phyloP scores from a whole-genome alignment of 2,888 invertebrate species.

The Hanleya hanleyi region DNA sequence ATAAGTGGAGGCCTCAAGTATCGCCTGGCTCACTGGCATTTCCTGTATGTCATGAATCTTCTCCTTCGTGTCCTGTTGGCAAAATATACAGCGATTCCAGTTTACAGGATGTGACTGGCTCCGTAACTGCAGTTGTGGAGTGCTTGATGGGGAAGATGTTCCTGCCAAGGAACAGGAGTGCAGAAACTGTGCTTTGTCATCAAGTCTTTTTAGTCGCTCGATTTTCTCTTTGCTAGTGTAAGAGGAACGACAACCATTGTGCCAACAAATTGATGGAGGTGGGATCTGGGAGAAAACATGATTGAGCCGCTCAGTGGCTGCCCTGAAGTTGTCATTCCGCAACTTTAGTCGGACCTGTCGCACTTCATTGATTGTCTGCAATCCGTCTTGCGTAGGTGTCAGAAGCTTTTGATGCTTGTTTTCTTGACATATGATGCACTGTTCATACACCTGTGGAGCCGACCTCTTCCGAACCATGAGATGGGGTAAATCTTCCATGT shows the following conservation, averaged over 20 bases:
- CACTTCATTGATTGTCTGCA: neutral
- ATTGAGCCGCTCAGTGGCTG: neutral
- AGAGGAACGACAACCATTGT: neutral
- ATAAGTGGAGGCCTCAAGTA: neutral
- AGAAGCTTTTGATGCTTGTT: too few relatives aligned
- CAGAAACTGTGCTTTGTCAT: neutral
- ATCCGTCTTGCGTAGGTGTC: too few relatives aligned
- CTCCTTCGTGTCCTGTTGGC: neutral
- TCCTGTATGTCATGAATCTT: neutral
- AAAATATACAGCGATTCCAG: neutral
- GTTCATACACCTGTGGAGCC: too few relatives aligned
- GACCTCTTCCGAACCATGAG: too few relatives aligned
- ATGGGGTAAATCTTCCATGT: too few relatives aligned
- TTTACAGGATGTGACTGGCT: neutral
- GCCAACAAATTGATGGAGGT: neutral
- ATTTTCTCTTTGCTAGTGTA: neutral
- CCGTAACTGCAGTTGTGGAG: neutral
- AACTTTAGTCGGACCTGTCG: neutral
- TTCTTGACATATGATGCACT: too few relatives aligned
- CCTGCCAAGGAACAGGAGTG: neutral
- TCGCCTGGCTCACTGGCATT: neutral
- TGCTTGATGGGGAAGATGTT: neutral
- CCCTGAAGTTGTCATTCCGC: constrained; percentile 5
- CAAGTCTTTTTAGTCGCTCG: neutral
- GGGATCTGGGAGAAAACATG: neutral